A percentile compares a stretch with the other conserved stretches of the same genome.
Conservation (phyloP, 2,113 vertebrate species). For the Piprites chloris region DNA sequence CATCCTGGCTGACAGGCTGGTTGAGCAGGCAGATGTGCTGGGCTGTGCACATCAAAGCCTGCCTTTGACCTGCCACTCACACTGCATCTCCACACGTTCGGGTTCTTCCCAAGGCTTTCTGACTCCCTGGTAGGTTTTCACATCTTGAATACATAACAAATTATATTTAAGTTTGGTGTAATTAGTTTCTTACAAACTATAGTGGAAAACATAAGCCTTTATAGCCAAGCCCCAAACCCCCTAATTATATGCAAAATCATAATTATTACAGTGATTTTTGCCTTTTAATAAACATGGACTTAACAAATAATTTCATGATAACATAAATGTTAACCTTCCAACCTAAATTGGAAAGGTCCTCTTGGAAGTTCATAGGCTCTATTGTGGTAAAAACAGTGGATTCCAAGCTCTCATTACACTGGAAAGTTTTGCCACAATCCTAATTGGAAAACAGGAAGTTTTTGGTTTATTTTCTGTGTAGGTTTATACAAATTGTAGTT, state of each 20-base stretch:
- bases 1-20: constrained; percentile 18
- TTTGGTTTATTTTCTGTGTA: neutral
- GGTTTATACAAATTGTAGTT: neutral
- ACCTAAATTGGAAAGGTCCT: neutral
- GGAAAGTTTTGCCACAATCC: neutral
- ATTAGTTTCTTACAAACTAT: neutral
- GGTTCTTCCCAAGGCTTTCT: constrained; percentile 2
- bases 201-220: neutral
- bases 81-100: neutral
- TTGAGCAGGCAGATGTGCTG: neutral
- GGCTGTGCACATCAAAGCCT: constrained; percentile 42
- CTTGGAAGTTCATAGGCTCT: neutral
- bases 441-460: neutral
- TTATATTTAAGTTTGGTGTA: constrained; percentile 12
- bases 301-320: neutral
- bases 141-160: neutral
- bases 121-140: neutral
- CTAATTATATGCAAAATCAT: neutral
- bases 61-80: constrained; percentile 38
- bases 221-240: neutral
- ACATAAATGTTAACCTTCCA: neutral
- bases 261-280: neutral
- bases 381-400: neutral
- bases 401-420: neutral
- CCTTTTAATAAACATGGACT: neutral